phyloP scores from a whole-genome alignment of 1,140 invertebrate genomes.

The Cecropterus lyciades region DNA sequence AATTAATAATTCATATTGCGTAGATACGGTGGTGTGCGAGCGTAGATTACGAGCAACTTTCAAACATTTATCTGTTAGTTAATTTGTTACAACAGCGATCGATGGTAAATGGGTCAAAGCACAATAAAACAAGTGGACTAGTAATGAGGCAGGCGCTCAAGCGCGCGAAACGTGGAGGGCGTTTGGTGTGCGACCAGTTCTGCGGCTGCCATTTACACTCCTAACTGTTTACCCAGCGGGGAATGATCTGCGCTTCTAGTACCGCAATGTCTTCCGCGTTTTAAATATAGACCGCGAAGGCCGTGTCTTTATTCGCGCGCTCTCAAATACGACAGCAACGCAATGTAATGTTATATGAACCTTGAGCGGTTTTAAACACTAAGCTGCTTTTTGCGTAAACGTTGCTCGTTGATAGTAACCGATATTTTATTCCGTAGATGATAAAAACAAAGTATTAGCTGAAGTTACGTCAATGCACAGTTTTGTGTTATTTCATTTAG shows the following conservation, averaged over 20 bases:
- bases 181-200: slow-evolving; percentile 51
- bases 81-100: slow-evolving; percentile 34
- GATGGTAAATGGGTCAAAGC: slow-evolving; percentile 48
- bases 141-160: slow-evolving; percentile 42
- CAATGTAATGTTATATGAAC: slow-evolving; percentile 52
- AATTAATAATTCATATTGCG: background rate
- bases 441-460: slow-evolving; percentile 11
- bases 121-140: slow-evolving; percentile 41
- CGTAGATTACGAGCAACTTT: background rate
- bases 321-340: slow-evolving; percentile 57
- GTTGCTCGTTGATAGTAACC: slow-evolving; percentile 7
- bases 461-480: slow-evolving; percentile 2
- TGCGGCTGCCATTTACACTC: slow-evolving; percentile 55
- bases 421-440: slow-evolving; percentile 11
- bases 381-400: slow-evolving; percentile 36
- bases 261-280: slow-evolving; percentile 79
- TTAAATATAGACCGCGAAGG: slow-evolving; percentile 81
- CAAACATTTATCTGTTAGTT: background rate
- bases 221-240: slow-evolving; percentile 72
- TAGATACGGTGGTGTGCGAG: background rate
- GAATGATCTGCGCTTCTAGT: slow-evolving; percentile 71
- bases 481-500: background rate
- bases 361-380: slow-evolving; percentile 51
- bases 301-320: slow-evolving; percentile 64
- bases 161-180: slow-evolving; percentile 42